Percentiles rank a stretch among this genome's conserved stretches.
Evolutionary conservation across 2,113 vertebrate genomes (phyloP).

Genomic region (Euleptes europaea): DNA sequence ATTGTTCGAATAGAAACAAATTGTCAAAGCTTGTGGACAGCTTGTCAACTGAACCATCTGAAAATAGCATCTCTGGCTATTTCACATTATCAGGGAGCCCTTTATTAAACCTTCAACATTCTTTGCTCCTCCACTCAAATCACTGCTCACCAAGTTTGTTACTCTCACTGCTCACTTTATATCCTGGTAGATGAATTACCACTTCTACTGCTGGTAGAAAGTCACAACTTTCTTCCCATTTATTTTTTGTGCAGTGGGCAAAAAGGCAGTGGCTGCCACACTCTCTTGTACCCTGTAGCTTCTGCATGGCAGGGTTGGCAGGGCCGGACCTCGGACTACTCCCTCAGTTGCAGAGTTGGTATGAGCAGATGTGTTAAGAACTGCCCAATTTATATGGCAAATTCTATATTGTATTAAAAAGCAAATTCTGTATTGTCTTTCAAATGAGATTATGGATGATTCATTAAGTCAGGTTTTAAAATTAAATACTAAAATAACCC

Average conservation of each 20-base stretch:
- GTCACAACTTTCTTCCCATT: neutral
- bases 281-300: neutral
- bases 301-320: neutral
- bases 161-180: neutral
- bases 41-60: too few species aligned
- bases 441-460: slow-evolving; percentile 31
- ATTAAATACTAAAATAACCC: too few species aligned
- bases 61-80: too few species aligned
- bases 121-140: too few species aligned
- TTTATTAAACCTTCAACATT: too few species aligned
- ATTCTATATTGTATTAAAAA: neutral
- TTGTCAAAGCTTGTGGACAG: too few species aligned
- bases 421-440: neutral
- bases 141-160: neutral
- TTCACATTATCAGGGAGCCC: too few species aligned
- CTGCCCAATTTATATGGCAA: neutral
- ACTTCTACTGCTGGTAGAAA: neutral
- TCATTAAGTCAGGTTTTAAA: slow-evolving; percentile 27
- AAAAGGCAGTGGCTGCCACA: neutral
- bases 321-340: neutral
- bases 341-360: neutral
- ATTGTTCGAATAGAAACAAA: too few species aligned
- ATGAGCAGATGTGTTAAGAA: slow-evolving; percentile 1
- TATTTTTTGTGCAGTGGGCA: neutral
- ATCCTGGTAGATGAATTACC: neutral